Evolutionary conservation across 2,797 vertebrate species (phyloP).

Genomic region (Muscicapa comitata): DNA sequence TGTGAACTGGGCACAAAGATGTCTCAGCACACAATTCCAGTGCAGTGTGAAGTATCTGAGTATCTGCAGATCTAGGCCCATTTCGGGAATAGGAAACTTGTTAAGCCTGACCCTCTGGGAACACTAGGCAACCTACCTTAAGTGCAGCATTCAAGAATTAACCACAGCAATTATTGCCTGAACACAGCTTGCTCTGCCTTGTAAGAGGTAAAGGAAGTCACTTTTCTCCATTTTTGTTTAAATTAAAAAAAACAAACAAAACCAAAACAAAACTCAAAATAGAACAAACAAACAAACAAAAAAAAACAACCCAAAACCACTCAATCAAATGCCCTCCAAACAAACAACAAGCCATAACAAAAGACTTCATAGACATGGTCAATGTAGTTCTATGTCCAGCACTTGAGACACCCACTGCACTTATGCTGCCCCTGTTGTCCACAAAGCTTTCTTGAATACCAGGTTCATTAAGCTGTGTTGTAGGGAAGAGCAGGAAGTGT

Average conservation of each 20-base stretch:
- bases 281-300: not conserved
- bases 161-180: not conserved
- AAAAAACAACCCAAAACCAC: rapidly evolving
- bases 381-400: not conserved
- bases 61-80: not conserved
- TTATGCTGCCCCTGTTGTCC: rapidly evolving
- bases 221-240: not conserved
- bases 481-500: not conserved
- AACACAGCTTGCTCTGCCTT: not conserved
- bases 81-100: not conserved
- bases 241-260: not conserved
- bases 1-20: not conserved
- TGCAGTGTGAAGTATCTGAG: rapidly evolving
- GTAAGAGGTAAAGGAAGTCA: not conserved
- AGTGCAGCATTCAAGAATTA: not conserved
- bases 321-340: rapidly evolving
- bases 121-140: not conserved
- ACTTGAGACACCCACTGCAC: not conserved
- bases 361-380: not conserved
- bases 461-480: rapidly evolving
- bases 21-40: not conserved
- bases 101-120: not conserved
- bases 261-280: not conserved
- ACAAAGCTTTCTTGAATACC: not conserved
- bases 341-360: not conserved